These are phyloP conservation scores for Melinaea menophilus DNA, from an alignment of 2,888 invertebrate genomes.

Conservation along the genomic window DNA sequence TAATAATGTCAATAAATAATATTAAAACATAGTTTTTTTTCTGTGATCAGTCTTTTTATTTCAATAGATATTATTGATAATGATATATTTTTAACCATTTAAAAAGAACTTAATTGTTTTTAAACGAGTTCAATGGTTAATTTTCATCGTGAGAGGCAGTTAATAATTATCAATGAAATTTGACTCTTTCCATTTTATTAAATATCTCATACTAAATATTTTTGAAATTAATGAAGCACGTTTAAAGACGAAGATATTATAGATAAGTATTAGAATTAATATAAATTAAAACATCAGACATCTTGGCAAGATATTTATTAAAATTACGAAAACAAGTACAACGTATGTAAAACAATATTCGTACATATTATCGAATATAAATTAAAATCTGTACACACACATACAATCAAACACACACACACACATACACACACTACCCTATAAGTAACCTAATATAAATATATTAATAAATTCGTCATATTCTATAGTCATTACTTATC, in stretches of 20 bases:
- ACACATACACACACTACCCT: constrained; percentile 12
- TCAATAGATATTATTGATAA: constrained; percentile 3
- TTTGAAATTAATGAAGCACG: too few relatives aligned
- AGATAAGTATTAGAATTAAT: too few relatives aligned
- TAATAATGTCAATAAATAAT: background rate
- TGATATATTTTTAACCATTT: constrained; percentile 7
- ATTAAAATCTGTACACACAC: constrained; percentile 20
- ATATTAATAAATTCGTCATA: constrained; percentile 61
- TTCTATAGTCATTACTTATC: constrained; percentile 12
- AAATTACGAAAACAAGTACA: constrained; percentile 23
- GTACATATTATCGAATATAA: constrained; percentile 23
- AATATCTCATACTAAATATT: too few relatives aligned
- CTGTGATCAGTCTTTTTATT: background rate
- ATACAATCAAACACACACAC: constrained; percentile 16
- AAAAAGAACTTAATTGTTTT: background rate
- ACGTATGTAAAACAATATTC: constrained; percentile 18
- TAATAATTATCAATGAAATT: too few relatives aligned
- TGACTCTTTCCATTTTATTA: too few relatives aligned
- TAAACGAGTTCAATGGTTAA: too few relatives aligned
- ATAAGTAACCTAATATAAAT: constrained; percentile 25
- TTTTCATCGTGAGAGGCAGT: too few relatives aligned
- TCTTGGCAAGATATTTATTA: constrained; percentile 41
- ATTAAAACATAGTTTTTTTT: background rate
- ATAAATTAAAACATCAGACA: background rate
- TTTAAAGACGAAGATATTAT: too few relatives aligned